These are phyloP conservation scores for Rhaphigaster nebulosa DNA, from an alignment of 2,888 invertebrate species.

Conservation along the genomic window DNA sequence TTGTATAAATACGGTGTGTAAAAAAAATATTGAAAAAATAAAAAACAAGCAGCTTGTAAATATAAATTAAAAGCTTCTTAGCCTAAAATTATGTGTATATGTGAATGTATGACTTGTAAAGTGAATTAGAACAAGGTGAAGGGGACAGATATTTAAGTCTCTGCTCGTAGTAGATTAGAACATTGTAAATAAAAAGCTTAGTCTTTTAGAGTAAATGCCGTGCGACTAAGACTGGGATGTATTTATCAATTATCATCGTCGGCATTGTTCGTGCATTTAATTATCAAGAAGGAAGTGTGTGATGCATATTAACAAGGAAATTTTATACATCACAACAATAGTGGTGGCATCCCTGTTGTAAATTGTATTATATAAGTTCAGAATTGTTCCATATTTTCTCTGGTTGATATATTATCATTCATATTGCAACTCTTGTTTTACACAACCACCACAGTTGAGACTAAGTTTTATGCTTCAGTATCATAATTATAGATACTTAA, in stretches of 20 bases:
- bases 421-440: constrained; percentile 45
- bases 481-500: constrained; percentile 40
- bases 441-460: constrained; percentile 45
- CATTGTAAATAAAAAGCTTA: constrained; percentile 60
- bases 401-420: constrained; percentile 57
- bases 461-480: constrained; percentile 51
- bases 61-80: constrained; percentile 58
- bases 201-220: constrained; percentile 59
- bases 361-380: constrained; percentile 61
- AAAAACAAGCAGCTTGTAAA: constrained; percentile 58
- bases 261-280: constrained; percentile 60
- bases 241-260: constrained; percentile 59
- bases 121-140: constrained; percentile 59
- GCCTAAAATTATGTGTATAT: constrained; percentile 59
- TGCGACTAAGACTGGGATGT: constrained; percentile 59
- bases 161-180: constrained; percentile 59
- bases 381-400: constrained; percentile 63
- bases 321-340: constrained; percentile 58
- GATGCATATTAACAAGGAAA: constrained; percentile 47
- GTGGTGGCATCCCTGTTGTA: constrained; percentile 60
- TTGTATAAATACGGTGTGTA: constrained; percentile 56
- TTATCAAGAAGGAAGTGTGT: constrained; percentile 53
- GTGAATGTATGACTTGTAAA: constrained; percentile 60
- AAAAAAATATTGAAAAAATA: not conserved
- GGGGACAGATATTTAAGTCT: constrained; percentile 59